Conservation (phyloP, 2,888 invertebrate species). For the Alsophila aescularia region DNA sequence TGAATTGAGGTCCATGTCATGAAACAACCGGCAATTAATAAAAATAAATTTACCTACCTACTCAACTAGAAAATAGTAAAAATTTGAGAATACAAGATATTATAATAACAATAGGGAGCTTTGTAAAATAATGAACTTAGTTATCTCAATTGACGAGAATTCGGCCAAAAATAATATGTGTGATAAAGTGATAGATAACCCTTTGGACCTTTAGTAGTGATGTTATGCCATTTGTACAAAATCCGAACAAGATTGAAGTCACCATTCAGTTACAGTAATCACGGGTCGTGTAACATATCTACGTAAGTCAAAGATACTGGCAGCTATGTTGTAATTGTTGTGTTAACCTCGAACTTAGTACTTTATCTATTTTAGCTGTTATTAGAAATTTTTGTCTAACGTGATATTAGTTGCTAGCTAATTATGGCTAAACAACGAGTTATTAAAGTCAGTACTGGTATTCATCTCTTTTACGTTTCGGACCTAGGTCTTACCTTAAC, state of each 20-base stretch:
- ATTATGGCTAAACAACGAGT: background rate
- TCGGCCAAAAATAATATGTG: background rate
- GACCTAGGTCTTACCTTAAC: too few species aligned
- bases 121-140: background rate
- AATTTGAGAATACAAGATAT: too few species aligned
- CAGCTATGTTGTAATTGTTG: constrained; percentile 38
- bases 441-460: background rate
- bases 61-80: too few species aligned
- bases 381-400: constrained; percentile 30
- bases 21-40: too few species aligned
- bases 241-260: background rate
- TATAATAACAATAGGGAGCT: background rate
- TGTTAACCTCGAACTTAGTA: constrained; percentile 42
- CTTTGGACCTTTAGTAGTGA: background rate
- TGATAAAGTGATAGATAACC: background rate
- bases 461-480: too few species aligned
- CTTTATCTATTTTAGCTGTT: constrained; percentile 29
- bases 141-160: background rate
- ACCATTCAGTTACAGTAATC: constrained; percentile 30
- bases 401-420: constrained; percentile 20
- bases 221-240: background rate
- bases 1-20: too few species aligned
- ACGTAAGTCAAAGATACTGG: constrained; percentile 34
- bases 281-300: constrained; percentile 40
- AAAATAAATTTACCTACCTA: too few species aligned